Evolutionary conservation across 2,888 invertebrate genomes (phyloP), one percentile per base, ranked within the genome.

Genomic region (Charanyca ferruginea): DNA sequence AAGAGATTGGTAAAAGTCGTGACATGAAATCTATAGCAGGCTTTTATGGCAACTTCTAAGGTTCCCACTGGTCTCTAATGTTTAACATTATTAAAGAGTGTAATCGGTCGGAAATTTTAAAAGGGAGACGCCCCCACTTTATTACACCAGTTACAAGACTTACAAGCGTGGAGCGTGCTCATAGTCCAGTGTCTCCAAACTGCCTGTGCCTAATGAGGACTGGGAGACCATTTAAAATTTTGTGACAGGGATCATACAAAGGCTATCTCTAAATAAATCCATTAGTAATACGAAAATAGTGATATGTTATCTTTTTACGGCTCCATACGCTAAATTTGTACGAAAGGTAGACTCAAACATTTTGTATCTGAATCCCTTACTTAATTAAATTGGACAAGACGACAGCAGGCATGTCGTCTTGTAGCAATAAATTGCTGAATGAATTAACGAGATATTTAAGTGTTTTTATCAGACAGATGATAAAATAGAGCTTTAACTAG

Each of bases 181-280:
- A 79, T 77, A 76, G 80, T 73, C 69, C 51, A 67, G 55, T 70
- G 73, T 78, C 66, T 84, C 74, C 77, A 83, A n/a, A 77, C 72
- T 77, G 66, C 62, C 79, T 79, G 80, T 76, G 63, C 80, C 75
- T 83, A 86, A 85, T 83, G 68, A 68, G 66, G 73, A 72, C 77
- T 73, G 67, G 78, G 71, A 66, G 67, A 59, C 65, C 62, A 69
- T 72, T 80, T 74, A 47, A 76, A 73, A 66, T 61, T 63, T 73
- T 45, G 28, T 28, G 28, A 52, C 23, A 45, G 62, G 25, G 22
- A 69, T 69, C 44, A 47, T 23, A 52, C 11, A 28, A 48, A 6
- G 23, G 45, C 35, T 59, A 42, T 41, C 13, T 32, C 22, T 66
- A 35, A 51, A 62, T 47, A 16, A 51, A 54, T 51, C 32, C 41